Evolutionary conservation across 2,888 invertebrate genomes (phyloP), one percentile per base, ranked within the genome.

Genomic region (Cryptocheilus praepositus): DNA sequence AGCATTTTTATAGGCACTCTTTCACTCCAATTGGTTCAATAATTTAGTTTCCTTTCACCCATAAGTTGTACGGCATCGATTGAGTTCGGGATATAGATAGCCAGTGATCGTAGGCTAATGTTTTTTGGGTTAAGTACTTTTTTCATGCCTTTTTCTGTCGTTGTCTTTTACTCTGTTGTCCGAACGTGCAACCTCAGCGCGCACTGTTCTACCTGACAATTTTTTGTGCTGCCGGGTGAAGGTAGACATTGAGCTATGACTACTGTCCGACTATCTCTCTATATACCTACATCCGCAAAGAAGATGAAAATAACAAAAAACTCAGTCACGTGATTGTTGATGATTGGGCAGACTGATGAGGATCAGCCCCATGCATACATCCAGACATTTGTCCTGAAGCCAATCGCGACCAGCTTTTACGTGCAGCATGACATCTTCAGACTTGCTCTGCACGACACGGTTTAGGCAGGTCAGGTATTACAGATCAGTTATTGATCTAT

Each of bases 351-450:
- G 97, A 97, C 97, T 83, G 97, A 98, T 90, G 97, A 97, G 84
- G 98, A 98, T 91, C 95, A 94, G 86, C 95, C 96, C 81, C 96
- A 98, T 89, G 95, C 95, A 81, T 98, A 96, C 91, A 94, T 94
- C 88, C 98, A 98, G 91, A 95, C 95, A 80, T 98, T 98, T 93
- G 94, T 97, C 84, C 91, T 98, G 91, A 96, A 95, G 91, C 96
- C 96, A 81, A 93, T 95, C 89, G 95, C 93, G 89, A 94, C 92
- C 89, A 95, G 94, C 89, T 98, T 95, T 92, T 97, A 95, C 91
- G 94, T 98, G 89, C 95, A 96, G 90, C 97, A 98, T 90, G 98
- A 98, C 90, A 94, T 96, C 89, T 98, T 98, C 92, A 93, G 98
- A 89, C 93, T 98, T 88, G 95, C 95, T 81, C 92, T 98, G 84